Evolutionary conservation across 1,140 invertebrate genomes (phyloP).

Genomic region (Sitobion miscanthi): DNA sequence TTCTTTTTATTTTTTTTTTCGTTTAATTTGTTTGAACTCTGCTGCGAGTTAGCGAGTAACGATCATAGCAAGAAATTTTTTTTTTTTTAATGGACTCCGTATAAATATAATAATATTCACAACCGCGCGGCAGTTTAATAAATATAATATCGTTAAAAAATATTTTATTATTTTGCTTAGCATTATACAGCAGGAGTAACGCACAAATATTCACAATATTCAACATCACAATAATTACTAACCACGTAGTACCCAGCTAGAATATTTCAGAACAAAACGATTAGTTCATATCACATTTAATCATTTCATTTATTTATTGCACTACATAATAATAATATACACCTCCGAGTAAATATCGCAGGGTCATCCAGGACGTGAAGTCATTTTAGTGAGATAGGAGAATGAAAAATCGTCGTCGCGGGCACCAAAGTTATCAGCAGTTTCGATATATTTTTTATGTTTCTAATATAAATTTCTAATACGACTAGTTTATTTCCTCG

Average conservation of each 20-base stretch:
- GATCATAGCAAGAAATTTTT: not conserved
- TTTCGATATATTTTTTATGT: not conserved
- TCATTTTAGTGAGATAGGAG: not conserved
- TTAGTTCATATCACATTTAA: not conserved
- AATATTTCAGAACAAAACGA: not conserved
- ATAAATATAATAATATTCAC: not conserved
- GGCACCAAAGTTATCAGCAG: not conserved
- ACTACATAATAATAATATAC: not conserved
- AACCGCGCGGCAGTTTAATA: not conserved
- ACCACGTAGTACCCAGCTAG: not conserved
- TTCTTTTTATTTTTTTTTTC: not conserved
- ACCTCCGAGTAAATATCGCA: not conserved
- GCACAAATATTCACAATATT: not conserved
- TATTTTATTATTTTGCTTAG: too few relatives aligned
- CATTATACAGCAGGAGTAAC: not conserved
- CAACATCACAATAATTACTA: not conserved
- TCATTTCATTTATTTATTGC: not conserved
- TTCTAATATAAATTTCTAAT: not conserved
- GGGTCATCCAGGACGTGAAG: accelerated
- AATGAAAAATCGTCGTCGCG: not conserved
- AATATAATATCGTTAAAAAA: not conserved
- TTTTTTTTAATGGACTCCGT: not conserved
- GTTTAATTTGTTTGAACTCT: not conserved
- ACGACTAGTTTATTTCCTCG: not conserved
- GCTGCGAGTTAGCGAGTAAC: not conserved